phyloP scores from a whole-genome alignment of 64 coral and sea anemone genomes.

The Platygyra sinensis region DNA sequence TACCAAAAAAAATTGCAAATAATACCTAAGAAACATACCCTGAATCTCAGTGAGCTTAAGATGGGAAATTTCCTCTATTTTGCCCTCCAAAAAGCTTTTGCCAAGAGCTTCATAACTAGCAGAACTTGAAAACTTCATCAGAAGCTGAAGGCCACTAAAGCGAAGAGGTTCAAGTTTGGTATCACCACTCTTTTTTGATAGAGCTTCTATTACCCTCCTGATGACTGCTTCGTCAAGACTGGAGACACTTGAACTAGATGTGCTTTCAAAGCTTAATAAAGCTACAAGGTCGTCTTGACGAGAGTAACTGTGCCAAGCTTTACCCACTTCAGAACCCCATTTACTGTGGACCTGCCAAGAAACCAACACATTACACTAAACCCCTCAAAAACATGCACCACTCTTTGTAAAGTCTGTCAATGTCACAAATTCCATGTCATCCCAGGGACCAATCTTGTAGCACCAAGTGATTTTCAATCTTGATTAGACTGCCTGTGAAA shows the following conservation, averaged over 20 bases:
- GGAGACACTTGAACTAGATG: not conserved
- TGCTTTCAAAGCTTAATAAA: conserved; percentile 68
- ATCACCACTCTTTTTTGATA: conserved; percentile 53
- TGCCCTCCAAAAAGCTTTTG: conserved; percentile 67
- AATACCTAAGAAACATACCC: conserved; percentile 25
- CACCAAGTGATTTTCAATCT: no score
- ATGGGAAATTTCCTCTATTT: conserved; percentile 60
- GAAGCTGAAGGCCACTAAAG: conserved; percentile 43
- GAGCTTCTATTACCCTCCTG: conserved; percentile 47
- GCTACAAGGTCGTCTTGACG: conserved; percentile 58
- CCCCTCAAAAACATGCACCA: no score
- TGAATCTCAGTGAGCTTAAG: conserved; percentile 82
- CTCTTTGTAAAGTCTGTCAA: no score
- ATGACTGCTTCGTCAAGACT: conserved; percentile 43
- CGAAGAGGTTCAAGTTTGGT: conserved; percentile 21
- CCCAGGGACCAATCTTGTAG: no score
- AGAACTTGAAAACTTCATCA: conserved; percentile 53
- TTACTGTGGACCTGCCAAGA: conserved; percentile 26
- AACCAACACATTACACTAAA: not conserved
- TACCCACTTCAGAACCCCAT: conserved; percentile 5
- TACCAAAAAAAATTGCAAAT: no score
- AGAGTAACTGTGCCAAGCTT: not conserved
- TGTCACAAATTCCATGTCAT: no score
- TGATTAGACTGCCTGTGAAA: no score
- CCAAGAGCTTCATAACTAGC: conserved; percentile 70